phyloP scores from a whole-genome alignment of 2,888 invertebrate genomes.

The Allygus modestus region DNA sequence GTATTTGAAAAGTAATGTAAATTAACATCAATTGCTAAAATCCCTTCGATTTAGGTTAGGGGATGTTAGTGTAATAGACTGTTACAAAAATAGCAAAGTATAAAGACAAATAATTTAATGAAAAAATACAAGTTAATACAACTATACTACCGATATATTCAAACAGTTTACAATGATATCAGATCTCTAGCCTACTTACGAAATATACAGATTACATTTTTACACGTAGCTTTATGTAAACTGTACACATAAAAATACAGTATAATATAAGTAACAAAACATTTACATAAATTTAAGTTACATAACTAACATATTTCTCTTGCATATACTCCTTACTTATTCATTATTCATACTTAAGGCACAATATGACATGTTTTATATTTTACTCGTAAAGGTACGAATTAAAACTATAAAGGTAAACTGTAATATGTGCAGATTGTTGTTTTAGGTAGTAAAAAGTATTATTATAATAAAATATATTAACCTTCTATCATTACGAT shows the following conservation, averaged over 20 bases:
- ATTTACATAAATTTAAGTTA: conserved; percentile 30
- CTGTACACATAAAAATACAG: conserved; percentile 36
- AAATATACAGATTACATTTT: conserved; percentile 37
- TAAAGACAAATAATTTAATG: conserved; percentile 42
- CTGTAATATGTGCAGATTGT: no score
- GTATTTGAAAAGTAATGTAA: no score
- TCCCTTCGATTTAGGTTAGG: no score
- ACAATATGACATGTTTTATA: conserved; percentile 10
- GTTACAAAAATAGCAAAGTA: conserved; percentile 29
- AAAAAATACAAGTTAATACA: conserved; percentile 53
- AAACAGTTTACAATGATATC: conserved; percentile 9
- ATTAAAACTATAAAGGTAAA: neutral
- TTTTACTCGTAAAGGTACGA: neutral
- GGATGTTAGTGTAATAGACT: neutral
- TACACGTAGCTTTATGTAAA: conserved; percentile 2
- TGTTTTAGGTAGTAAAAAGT: no score
- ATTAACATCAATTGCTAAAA: no score
- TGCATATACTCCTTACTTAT: neutral
- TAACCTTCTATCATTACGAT: no score
- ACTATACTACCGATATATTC: neutral
- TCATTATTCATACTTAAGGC: conserved; percentile 16
- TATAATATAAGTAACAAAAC: conserved; percentile 43
- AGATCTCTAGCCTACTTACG: conserved; percentile 23
- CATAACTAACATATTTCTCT: conserved; percentile 8
- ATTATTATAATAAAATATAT: no score